Conservation (phyloP, 30 jellyfish, hydroid and myxozoan species). For the Turritopsis rubra region DNA sequence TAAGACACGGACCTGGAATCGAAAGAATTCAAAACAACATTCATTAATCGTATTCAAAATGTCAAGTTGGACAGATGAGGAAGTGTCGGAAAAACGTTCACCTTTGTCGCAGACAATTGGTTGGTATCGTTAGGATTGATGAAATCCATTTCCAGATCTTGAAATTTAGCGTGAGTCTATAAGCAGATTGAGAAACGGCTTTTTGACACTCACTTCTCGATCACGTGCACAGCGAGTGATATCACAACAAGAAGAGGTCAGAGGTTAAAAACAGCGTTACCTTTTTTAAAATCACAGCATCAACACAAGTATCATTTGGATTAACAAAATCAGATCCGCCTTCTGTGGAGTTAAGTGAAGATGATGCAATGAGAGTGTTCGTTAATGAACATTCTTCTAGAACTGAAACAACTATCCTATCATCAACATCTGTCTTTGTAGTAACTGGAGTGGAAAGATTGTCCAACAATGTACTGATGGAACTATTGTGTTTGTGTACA, state of each 20-base stretch:
- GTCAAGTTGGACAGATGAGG: not conserved
- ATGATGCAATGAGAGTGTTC: not conserved
- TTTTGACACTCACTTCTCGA: not conserved
- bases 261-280: not conserved
- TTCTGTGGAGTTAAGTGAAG: not conserved
- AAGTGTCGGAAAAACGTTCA: too few species aligned
- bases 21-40: too few species aligned
- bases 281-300: not conserved
- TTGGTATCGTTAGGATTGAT: constrained; percentile 4
- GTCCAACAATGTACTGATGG: not conserved
- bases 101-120: not conserved
- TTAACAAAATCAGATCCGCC: not conserved
- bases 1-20: not conserved
- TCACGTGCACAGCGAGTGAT: too few species aligned
- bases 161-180: not conserved
- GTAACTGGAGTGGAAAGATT: not conserved
- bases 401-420: not conserved
- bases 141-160: not conserved
- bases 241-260: too few species aligned
- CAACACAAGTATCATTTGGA: constrained; percentile 3
- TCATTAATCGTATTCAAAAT: too few species aligned
- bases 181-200: not conserved
- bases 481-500: not conserved
- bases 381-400: not conserved
- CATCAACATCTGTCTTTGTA: not conserved